These are phyloP conservation scores for Microtus montanus DNA, from an alignment of 2,113 vertebrate genomes.

Conservation along the genomic window DNA sequence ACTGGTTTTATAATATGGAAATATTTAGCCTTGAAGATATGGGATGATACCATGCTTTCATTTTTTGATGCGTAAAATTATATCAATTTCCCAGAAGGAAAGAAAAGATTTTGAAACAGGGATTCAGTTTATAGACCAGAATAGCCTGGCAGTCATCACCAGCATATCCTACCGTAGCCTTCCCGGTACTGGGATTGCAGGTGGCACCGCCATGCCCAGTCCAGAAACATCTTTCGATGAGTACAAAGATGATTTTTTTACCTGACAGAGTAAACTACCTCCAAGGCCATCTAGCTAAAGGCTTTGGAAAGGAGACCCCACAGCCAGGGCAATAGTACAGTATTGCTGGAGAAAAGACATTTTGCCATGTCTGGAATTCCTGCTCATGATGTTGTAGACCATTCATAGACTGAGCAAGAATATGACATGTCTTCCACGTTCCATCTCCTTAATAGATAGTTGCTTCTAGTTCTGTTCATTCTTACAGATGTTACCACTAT, in stretches of 20 bases:
- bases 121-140: background rate
- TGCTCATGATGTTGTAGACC: background rate
- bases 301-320: background rate
- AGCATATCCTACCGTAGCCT: background rate
- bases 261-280: background rate
- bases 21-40: background rate
- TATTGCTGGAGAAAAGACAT: background rate
- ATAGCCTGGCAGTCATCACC: background rate
- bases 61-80: conserved; percentile 6
- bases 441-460: background rate
- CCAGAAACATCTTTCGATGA: background rate
- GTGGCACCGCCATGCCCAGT: background rate
- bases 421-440: background rate
- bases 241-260: background rate
- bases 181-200: background rate
- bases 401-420: background rate
- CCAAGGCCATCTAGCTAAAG: background rate
- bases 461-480: background rate
- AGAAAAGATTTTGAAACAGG: background rate
- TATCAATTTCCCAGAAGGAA: background rate
- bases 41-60: background rate
- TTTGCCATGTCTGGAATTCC: background rate
- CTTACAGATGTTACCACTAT: background rate
- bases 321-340: background rate
- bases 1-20: background rate